Evolutionary conservation across 2,113 vertebrate genomes (phyloP), one percentile per base, ranked within the genome.

Genomic region (Thryonomys swinderianus): DNA sequence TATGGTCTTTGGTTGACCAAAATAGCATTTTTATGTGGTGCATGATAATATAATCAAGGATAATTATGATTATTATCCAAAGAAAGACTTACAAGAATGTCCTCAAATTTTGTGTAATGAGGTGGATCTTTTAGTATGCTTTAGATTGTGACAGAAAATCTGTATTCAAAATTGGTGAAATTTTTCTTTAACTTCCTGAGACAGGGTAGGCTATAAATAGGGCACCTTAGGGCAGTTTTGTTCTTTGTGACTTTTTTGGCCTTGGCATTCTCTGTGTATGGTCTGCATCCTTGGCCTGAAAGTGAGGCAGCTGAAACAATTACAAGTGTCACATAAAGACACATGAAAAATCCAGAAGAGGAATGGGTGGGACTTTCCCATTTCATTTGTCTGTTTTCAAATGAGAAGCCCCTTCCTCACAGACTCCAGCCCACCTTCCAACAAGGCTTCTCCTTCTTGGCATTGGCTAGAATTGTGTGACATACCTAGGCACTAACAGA

Each of bases 361-460:
- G 48, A 23, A 57, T 67, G 1, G n/a, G 10, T 67, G 11, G 5
- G 5, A 40, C 37, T 66, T 25, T 79, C 84, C 42, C 16, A 76
- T 30, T 85, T 67, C 48, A 93, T 57, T 40, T 17, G 34, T 57
- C 37, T 92, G 40, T 78, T 92, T 92, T 61, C 74, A 93, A 93
- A 11, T 74, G 32, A 81, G 1, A 3, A 67, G 55, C 25, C 7
- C 37, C 85, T 81, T 73, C 59, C 66, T 16, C 25, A 66, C 34
- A 61, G 30, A 8, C 51, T 67, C 57, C 48, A 34, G 23, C 40
- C 21, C 4, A 53, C 30, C 7, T 9, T 6, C 23, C 2, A 48
- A 81, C 37, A 48, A 80, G 25, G 55, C 14, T 34, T 81, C 23
- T 76, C 16, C 55, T 81, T 90, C 40, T 82, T 25, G 66, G 11